A percentile compares a stretch with the other conserved stretches of the same genome.
phyloP scores from a whole-genome alignment of 2,797 vertebrate genomes.

The Hapalemur alaotrensis region DNA sequence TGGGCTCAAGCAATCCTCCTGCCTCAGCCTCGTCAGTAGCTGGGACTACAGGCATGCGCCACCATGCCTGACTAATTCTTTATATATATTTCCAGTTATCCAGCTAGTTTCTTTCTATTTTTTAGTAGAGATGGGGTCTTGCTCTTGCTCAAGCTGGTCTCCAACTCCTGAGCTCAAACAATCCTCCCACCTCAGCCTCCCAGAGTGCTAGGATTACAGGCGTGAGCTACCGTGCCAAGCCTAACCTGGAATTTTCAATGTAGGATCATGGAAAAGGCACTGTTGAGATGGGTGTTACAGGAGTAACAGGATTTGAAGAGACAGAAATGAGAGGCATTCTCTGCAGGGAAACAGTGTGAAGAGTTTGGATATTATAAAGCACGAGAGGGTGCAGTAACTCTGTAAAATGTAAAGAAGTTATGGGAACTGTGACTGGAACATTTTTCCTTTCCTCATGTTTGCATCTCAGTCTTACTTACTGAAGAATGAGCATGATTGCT shows the following conservation, averaged over 20 bases:
- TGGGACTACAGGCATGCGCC: too few relatives aligned
- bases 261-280: neutral
- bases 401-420: neutral
- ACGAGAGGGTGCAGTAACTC: neutral
- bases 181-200: too few relatives aligned
- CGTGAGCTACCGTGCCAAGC: too few relatives aligned
- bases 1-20: too few relatives aligned
- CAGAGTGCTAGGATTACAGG: too few relatives aligned
- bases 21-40: too few relatives aligned
- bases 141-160: too few relatives aligned
- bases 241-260: neutral
- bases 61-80: too few relatives aligned
- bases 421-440: neutral
- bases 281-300: neutral
- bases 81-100: too few relatives aligned
- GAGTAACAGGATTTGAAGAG: slow-evolving; percentile 3
- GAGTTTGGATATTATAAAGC: neutral
- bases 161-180: too few relatives aligned
- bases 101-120: too few relatives aligned
- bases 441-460: neutral
- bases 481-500: neutral
- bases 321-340: neutral
- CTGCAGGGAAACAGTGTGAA: neutral
- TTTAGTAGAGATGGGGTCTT: too few relatives aligned
- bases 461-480: neutral